Evolutionary conservation across 2,113 vertebrate genomes (phyloP).

Genomic region (Calonectris borealis): DNA sequence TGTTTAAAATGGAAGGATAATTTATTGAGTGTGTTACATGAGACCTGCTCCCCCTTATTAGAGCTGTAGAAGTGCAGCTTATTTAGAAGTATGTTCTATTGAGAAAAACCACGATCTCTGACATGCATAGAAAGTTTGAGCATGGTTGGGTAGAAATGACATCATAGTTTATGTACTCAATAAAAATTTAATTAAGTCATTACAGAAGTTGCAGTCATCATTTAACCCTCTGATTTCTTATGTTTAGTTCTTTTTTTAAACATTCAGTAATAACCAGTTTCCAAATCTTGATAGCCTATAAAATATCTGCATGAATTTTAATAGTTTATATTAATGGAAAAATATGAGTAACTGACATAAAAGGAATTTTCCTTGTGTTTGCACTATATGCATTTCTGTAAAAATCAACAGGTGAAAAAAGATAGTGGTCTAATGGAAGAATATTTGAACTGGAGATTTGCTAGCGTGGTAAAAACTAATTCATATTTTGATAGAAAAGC

Average conservation of each 20-base stretch:
- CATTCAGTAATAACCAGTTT: constrained; percentile 76
- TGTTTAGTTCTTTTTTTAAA: constrained; percentile 79
- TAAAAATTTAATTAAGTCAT: constrained; percentile 88
- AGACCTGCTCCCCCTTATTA: constrained; percentile 79
- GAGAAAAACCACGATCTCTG: constrained; percentile 76
- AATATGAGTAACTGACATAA: constrained; percentile 81
- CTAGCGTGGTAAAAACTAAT: neutral
- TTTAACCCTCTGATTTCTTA: constrained; percentile 84
- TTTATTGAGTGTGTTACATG: constrained; percentile 87
- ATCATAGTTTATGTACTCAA: constrained; percentile 83
- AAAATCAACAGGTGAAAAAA: constrained; percentile 72
- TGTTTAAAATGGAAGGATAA: constrained; percentile 84
- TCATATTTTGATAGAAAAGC: neutral
- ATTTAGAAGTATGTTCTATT: constrained; percentile 77
- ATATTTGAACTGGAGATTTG: neutral
- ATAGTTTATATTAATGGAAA: constrained; percentile 80
- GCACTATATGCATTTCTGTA: constrained; percentile 58
- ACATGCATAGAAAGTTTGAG: constrained; percentile 66
- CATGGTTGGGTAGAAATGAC: constrained; percentile 79
- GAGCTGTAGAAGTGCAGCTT: constrained; percentile 77
- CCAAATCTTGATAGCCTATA: constrained; percentile 78
- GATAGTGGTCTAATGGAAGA: constrained; percentile 63
- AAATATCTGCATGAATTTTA: constrained; percentile 81
- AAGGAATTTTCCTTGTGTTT: constrained; percentile 76
- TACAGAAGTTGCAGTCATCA: constrained; percentile 84